Evolutionary conservation across 2,888 invertebrate genomes (phyloP).

Genomic region (Eupithecia tripunctaria): DNA sequence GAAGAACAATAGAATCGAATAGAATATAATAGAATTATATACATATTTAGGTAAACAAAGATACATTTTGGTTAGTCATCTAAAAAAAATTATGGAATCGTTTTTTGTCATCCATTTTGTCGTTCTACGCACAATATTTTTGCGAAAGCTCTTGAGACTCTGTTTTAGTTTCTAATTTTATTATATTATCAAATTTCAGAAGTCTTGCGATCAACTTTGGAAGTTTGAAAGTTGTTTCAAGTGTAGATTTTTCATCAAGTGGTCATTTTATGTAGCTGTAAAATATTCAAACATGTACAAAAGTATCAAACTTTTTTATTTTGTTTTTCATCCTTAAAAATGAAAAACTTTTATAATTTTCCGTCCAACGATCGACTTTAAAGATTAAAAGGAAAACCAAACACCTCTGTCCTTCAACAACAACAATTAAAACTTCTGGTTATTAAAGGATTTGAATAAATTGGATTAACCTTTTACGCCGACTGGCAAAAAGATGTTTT

Average conservation of each 20-base stretch:
- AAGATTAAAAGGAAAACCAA: slow-evolving; percentile 18
- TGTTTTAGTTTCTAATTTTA: no score
- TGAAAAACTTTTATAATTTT: not conserved
- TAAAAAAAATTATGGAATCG: no score
- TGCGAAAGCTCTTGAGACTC: no score
- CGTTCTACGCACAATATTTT: no score
- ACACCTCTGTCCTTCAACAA: slow-evolving; percentile 21
- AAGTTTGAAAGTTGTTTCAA: not conserved
- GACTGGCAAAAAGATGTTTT: slow-evolving; percentile 1
- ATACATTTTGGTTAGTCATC: no score
- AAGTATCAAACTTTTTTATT: not conserved
- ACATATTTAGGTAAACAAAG: no score
- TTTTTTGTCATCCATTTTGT: no score
- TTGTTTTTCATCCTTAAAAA: not conserved
- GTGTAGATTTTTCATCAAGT: not conserved
- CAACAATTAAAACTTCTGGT: slow-evolving; percentile 23
- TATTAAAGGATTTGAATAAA: slow-evolving; percentile 18
- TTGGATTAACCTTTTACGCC: slow-evolving; percentile 8
- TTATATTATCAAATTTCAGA: not conserved
- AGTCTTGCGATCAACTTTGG: not conserved
- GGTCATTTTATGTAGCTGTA: not conserved
- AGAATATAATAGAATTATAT: no score
- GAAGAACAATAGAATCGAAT: no score
- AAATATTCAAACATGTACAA: not conserved
- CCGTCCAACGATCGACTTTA: slow-evolving; percentile 5